Conservation (phyloP, 2,888 invertebrate genomes). For the Ethmia dodecea region DNA sequence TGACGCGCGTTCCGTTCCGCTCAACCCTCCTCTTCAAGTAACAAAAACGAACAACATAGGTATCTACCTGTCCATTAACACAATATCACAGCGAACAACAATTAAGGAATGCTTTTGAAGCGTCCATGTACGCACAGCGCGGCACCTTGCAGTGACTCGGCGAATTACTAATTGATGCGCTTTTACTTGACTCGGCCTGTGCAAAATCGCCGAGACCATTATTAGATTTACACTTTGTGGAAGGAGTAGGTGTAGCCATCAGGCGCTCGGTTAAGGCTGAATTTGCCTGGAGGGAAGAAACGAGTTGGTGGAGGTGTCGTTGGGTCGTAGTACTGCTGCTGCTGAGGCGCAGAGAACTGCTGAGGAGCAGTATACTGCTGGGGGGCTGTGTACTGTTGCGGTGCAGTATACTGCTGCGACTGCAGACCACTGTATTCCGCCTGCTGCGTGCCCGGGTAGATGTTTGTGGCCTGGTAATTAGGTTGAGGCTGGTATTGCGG, state of each 20-base stretch:
- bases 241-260: conserved; percentile 93
- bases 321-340: conserved; percentile 69
- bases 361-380: conserved; percentile 45
- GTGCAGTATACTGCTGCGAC: conserved; percentile 46
- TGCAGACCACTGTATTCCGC: conserved; percentile 69
- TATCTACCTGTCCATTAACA: conserved; percentile 65
- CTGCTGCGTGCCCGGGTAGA: conserved; percentile 67
- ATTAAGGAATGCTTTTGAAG: conserved; percentile 68
- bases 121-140: conserved; percentile 41
- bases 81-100: conserved; percentile 77
- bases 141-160: conserved; percentile 62
- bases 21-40: conserved; percentile 41
- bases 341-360: conserved; percentile 38
- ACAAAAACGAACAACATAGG: conserved; percentile 52
- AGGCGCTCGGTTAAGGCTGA: conserved; percentile 90
- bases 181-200: conserved; percentile 51
- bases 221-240: conserved; percentile 79
- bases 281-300: conserved; percentile 91
- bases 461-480: conserved; percentile 48
- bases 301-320: conserved; percentile 84
- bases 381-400: conserved; percentile 32
- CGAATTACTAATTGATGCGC: conserved; percentile 64
- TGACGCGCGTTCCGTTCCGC: conserved; percentile 34
- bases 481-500: conserved; percentile 48
- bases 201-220: conserved; percentile 55